A percentile compares a stretch with the other conserved stretches of the same genome.
Conservation (phyloP, 2,888 invertebrate species). For the Cheiracanthium punctorium region DNA sequence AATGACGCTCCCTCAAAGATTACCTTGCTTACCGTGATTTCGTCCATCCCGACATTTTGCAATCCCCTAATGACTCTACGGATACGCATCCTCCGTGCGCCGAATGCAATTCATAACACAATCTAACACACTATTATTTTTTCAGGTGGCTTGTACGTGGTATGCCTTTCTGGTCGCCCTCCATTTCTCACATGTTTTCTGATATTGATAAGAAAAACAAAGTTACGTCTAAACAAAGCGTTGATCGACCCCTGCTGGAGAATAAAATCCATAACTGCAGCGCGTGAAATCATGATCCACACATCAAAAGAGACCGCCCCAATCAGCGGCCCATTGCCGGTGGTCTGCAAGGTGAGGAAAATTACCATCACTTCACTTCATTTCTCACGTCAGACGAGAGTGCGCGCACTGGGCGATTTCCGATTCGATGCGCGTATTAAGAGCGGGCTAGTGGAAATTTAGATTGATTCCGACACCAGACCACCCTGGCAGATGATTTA, state of each 20-base stretch:
- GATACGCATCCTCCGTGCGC: no score
- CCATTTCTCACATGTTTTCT: no score
- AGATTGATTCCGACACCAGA: slow-evolving; percentile 48
- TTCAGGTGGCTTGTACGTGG: no score
- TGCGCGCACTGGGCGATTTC: slow-evolving; percentile 33
- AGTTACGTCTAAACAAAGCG: background rate
- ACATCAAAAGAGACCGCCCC: slow-evolving; percentile 37
- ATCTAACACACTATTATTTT: no score
- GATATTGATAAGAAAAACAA: no score
- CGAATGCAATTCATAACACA: no score
- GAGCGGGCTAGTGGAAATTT: slow-evolving; percentile 41
- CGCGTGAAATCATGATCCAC: slow-evolving; percentile 8
- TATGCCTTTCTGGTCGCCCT: no score
- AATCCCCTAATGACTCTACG: no score
- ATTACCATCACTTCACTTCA: slow-evolving; percentile 41
- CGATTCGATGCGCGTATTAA: slow-evolving; percentile 60
- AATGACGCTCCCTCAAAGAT: no score
- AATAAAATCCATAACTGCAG: slow-evolving; percentile 12
- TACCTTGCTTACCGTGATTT: no score
- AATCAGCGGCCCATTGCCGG: slow-evolving; percentile 23
- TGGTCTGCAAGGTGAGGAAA: slow-evolving; percentile 54
- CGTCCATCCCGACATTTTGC: no score
- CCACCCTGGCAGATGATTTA: slow-evolving; percentile 17
- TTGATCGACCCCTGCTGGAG: slow-evolving; percentile 5
- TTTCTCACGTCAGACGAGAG: slow-evolving; percentile 32